Percentiles rank a stretch among this genome's conserved stretches.
phyloP scores from a whole-genome alignment of 2,797 vertebrate genomes.

The Nannoperca obscura region DNA sequence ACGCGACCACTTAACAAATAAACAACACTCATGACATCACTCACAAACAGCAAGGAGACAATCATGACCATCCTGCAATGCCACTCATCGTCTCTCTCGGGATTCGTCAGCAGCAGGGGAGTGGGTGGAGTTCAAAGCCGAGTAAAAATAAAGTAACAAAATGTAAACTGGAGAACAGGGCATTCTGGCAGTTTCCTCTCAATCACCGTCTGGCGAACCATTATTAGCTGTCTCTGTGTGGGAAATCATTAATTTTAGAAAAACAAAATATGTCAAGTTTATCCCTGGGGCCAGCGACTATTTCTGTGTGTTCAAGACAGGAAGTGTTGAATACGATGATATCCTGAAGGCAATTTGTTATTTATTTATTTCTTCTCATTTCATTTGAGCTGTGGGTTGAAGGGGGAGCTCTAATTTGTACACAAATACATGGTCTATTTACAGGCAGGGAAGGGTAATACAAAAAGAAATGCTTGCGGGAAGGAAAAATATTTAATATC shows the following conservation, averaged over 20 bases:
- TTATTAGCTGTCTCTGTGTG: constrained; percentile 65
- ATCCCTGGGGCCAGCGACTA: constrained; percentile 69
- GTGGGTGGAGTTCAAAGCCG: constrained; percentile 68
- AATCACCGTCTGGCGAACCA: constrained; percentile 63
- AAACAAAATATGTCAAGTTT: constrained; percentile 79
- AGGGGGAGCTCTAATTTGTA: constrained; percentile 58
- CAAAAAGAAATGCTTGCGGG: constrained; percentile 23
- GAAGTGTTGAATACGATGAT: constrained; percentile 54
- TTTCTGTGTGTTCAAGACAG: constrained; percentile 66
- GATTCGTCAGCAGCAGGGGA: constrained; percentile 62
- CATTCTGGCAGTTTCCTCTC: constrained; percentile 67
- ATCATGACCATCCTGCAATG: constrained; percentile 52
- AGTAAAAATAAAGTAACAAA: constrained; percentile 62
- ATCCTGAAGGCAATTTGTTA: constrained; percentile 72
- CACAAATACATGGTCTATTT: constrained; percentile 59
- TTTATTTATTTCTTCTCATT: constrained; percentile 75
- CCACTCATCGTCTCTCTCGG: constrained; percentile 39
- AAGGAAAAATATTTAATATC: constrained; percentile 27
- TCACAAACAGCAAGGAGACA: constrained; percentile 38
- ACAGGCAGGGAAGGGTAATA: constrained; percentile 16
- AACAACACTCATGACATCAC: constrained; percentile 42
- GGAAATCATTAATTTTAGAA: constrained; percentile 75
- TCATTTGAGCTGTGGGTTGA: constrained; percentile 63
- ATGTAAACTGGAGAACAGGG: constrained; percentile 57
- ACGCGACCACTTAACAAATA: constrained; percentile 30